Evolutionary conservation across 1,140 invertebrate genomes (phyloP).

Genomic region (Drosophila pseudoananassae): DNA sequence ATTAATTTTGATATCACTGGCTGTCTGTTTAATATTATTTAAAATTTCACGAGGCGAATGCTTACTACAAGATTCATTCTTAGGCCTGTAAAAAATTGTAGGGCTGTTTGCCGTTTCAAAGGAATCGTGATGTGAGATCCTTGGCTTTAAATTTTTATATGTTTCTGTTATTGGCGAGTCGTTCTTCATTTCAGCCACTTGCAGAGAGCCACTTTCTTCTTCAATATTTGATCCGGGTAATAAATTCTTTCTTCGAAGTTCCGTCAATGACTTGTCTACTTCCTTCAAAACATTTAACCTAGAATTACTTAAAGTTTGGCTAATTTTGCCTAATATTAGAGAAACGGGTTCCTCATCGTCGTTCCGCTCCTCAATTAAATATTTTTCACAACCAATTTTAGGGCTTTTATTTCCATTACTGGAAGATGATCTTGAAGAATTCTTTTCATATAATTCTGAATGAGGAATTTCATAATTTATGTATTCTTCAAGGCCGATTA

Average conservation of each 20-base stretch:
- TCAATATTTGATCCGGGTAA: background rate
- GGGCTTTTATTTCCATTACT: background rate
- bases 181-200: background rate
- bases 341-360: background rate
- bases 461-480: background rate
- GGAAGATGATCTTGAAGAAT: background rate
- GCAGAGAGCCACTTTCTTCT: background rate
- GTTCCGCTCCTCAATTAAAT: too few relatives aligned
- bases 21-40: background rate
- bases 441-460: background rate
- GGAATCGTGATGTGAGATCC: background rate
- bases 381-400: background rate
- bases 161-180: background rate
- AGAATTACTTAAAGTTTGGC: background rate
- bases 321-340: background rate
- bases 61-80: background rate
- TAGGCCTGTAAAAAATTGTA: too few relatives aligned
- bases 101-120: too few relatives aligned
- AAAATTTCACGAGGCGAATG: background rate
- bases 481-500: too few relatives aligned
- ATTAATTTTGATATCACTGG: conserved; percentile 7
- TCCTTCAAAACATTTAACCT: background rate
- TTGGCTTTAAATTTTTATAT: background rate
- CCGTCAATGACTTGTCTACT: background rate
- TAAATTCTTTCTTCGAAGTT: background rate